A percentile compares a stretch with the other conserved stretches of the same genome.
Evolutionary conservation across 2,888 invertebrate genomes (phyloP).

Genomic region (Synanthedon tipuliformis): DNA sequence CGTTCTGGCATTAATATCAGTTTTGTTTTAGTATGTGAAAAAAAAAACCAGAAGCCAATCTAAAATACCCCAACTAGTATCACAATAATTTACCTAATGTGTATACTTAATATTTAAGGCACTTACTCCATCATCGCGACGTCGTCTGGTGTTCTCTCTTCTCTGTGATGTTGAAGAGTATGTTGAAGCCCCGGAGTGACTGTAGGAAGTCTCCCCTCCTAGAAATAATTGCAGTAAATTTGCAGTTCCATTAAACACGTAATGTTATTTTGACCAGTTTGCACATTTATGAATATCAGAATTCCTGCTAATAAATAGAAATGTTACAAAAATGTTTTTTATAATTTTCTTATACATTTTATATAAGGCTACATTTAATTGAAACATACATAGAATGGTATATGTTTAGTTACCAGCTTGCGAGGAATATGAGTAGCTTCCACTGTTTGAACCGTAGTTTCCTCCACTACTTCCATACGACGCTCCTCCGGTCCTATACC

Average conservation of each 20-base stretch:
- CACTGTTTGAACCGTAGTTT: constrained; percentile 12
- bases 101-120: not conserved
- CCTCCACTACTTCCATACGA: constrained; percentile 12
- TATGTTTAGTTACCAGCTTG: constrained; percentile 31
- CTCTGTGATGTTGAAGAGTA: not conserved
- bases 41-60: too few species aligned
- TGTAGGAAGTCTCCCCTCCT: too few species aligned
- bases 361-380: too few species aligned
- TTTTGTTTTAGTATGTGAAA: too few species aligned
- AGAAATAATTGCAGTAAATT: too few species aligned
- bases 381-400: not conserved
- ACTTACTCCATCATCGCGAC: constrained; percentile 1
- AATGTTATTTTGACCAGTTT: not conserved
- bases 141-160: not conserved
- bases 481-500: constrained; percentile 10
- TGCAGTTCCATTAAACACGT: too few species aligned
- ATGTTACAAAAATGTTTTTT: too few species aligned
- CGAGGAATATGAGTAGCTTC: constrained; percentile 47
- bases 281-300: not conserved
- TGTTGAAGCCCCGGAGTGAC: not conserved
- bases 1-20: too few species aligned
- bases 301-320: not conserved
- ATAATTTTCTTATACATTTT: too few species aligned
- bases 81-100: too few species aligned
- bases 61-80: too few species aligned